Percentiles rank a stretch among this genome's conserved stretches.
Evolutionary conservation across 2,888 invertebrate genomes (phyloP).

Genomic region (Disparrhopalites patrizii): DNA sequence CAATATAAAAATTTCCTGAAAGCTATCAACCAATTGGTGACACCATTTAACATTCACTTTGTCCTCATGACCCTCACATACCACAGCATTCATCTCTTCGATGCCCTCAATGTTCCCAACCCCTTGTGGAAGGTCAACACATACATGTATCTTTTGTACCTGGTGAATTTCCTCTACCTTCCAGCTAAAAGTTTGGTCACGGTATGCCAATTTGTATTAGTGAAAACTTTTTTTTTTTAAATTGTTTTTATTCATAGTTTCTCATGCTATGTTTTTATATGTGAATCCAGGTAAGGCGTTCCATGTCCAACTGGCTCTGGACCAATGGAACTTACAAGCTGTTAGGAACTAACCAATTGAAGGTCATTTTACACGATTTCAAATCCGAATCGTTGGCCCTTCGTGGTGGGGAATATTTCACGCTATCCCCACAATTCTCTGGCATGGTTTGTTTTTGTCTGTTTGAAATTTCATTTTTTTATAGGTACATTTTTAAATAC

Average conservation of each 20-base stretch:
- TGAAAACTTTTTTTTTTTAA: no score
- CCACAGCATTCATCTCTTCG: slow-evolving; percentile 15
- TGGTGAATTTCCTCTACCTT: slow-evolving; percentile 5
- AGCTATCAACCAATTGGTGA: not conserved
- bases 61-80: slow-evolving; percentile 12
- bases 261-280: no score
- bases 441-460: slow-evolving; percentile 9
- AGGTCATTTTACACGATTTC: not conserved
- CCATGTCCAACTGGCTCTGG: no score
- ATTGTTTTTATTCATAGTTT: no score
- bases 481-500: no score
- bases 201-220: no score
- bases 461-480: no score
- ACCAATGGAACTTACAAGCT: no score
- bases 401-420: slow-evolving; percentile 6
- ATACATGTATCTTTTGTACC: slow-evolving; percentile 7
- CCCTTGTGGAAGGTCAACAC: slow-evolving; percentile 9
- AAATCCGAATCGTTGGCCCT: not conserved
- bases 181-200: slow-evolving; percentile 1
- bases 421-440: not conserved
- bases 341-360: not conserved
- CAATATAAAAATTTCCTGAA: not conserved
- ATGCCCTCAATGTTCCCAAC: not conserved
- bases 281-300: no score
- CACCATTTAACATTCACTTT: slow-evolving; percentile 2